Percentiles rank a stretch among this genome's conserved stretches.
Conservation (phyloP, 2,888 invertebrate species). For the Trisateles emortualis region DNA sequence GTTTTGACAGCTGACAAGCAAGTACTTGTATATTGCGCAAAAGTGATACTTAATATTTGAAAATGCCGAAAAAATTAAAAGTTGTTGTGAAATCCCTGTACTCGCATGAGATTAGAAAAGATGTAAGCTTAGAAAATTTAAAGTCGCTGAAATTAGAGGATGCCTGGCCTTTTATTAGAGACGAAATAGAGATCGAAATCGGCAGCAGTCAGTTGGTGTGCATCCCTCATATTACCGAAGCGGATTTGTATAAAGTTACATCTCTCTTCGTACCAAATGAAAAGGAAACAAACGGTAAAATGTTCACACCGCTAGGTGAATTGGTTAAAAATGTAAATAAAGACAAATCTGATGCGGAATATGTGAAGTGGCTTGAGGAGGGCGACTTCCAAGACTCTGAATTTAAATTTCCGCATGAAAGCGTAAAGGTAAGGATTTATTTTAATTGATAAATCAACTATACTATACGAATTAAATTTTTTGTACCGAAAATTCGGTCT, state of each 20-base stretch:
- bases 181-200: slow-evolving; percentile 84
- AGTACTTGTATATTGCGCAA: slow-evolving; percentile 31
- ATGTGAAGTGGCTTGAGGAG: slow-evolving; percentile 74
- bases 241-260: slow-evolving; percentile 79
- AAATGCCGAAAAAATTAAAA: slow-evolving; percentile 85
- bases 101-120: slow-evolving; percentile 83
- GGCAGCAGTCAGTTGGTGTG: slow-evolving; percentile 82
- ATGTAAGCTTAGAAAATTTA: slow-evolving; percentile 78
- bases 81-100: slow-evolving; percentile 81
- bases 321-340: slow-evolving; percentile 75
- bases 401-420: slow-evolving; percentile 84
- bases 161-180: slow-evolving; percentile 85
- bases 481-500: neutral
- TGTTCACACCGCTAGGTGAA: slow-evolving; percentile 80
- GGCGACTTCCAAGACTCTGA: slow-evolving; percentile 70
- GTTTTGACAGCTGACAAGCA: slow-evolving; percentile 45
- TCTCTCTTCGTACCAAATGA: slow-evolving; percentile 83
- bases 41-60: slow-evolving; percentile 29
- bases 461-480: neutral
- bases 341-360: slow-evolving; percentile 72
- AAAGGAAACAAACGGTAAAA: slow-evolving; percentile 79
- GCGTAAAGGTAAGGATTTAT: slow-evolving; percentile 61
- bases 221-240: slow-evolving; percentile 84
- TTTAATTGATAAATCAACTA: neutral
- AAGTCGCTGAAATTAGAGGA: slow-evolving; percentile 82